A percentile compares a stretch with the other conserved stretches of the same genome.
Evolutionary conservation across 2,797 vertebrate genomes (phyloP).

Genomic region (Thamnophis elegans): DNA sequence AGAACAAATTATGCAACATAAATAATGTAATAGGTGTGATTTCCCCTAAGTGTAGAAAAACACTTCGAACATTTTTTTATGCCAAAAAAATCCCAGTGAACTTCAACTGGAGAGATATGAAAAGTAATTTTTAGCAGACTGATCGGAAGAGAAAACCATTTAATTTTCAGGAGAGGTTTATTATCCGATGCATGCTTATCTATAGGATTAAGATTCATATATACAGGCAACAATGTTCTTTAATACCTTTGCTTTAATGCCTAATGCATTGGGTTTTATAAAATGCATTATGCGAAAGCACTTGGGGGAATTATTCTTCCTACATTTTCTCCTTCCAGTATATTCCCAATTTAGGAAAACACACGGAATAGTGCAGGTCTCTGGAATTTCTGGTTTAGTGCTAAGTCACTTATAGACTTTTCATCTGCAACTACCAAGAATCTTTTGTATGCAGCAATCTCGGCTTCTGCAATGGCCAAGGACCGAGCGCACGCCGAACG

Average conservation of each 20-base stretch:
- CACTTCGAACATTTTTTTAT: background rate
- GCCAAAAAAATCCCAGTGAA: background rate
- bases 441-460: rapidly evolving
- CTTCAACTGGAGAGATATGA: background rate
- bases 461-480: background rate
- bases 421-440: background rate
- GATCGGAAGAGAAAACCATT: background rate
- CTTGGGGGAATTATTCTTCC: background rate
- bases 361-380: background rate
- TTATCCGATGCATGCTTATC: background rate
- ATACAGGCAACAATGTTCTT: background rate
- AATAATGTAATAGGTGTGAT: background rate
- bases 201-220: background rate
- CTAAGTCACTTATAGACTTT: background rate
- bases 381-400: slow-evolving; percentile 20
- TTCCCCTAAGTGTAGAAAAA: background rate
- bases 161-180: background rate
- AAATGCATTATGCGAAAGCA: background rate
- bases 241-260: background rate
- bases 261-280: background rate
- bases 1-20: background rate
- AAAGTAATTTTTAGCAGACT: background rate
- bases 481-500: background rate
- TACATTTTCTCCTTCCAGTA: background rate
- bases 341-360: background rate